phyloP scores from a whole-genome alignment of 2,113 vertebrate species.

The Cranoglanis bouderius region DNA sequence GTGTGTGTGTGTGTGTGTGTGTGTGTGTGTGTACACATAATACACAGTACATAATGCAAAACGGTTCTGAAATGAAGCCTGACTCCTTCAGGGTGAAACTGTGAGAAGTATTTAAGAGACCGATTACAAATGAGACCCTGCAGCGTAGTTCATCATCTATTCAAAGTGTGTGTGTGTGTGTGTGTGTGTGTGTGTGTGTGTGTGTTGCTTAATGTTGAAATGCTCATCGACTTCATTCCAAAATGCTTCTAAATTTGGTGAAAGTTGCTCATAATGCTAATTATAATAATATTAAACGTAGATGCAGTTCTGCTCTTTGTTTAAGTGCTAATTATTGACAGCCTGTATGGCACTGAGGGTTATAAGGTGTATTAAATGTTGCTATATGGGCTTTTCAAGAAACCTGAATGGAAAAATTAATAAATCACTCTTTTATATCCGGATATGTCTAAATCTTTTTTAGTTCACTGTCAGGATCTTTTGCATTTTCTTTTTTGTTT shows the following conservation, averaged over 20 bases:
- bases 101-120: background rate
- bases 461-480: no score
- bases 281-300: no score
- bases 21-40: background rate
- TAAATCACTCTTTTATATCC: background rate
- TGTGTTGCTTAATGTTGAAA: background rate
- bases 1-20: background rate
- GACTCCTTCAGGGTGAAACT: background rate
- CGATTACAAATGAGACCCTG: conserved; percentile 17
- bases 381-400: background rate
- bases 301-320: no score
- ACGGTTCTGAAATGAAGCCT: background rate
- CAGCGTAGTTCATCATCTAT: conserved; percentile 34
- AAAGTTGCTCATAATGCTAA: no score
- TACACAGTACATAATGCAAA: background rate
- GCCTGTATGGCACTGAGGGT: no score
- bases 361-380: background rate
- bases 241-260: no score
- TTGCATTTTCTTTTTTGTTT: no score
- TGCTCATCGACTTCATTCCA: background rate
- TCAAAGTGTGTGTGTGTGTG: background rate
- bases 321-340: background rate
- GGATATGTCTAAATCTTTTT: background rate
- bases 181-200: background rate
- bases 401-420: background rate